Evolutionary conservation across 64 coral and sea anemone species (phyloP), one percentile per base, ranked within the genome.

Genomic region (Stichodactyla helianthus): DNA sequence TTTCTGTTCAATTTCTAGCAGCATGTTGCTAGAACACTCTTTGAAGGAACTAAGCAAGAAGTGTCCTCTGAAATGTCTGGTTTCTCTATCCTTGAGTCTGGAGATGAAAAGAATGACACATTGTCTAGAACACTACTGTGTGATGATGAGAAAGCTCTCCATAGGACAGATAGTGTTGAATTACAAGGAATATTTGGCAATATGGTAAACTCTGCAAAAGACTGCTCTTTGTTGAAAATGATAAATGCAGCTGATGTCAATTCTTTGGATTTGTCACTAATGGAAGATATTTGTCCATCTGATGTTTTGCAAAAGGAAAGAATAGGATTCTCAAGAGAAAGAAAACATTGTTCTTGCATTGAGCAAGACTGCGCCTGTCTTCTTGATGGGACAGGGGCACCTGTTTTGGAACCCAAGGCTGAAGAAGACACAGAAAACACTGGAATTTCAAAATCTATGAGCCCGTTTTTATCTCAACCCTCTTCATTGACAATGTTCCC

Each of bases 11-110:
- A 19, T 52, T 81, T 74, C 26, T 31, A 20, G 11, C 78, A 81
- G 78, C 35, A 81, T 52, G 78, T 81, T 81, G 78, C 50, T 15
- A 51, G 78, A 13, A 81, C 78, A 54, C 78, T 81, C 15, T 81
- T 81, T 22, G 26, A 81, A 81, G 78, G 78, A 81, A 52, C 50
- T 28, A 81, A 22, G 7, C n/a, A 81, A 81, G 78, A 81, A 19
- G 53, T 20, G 15, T 81, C 78, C 17, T 81, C 52, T 54, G 78
- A 19, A 81, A 81, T 81, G 50, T 81, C 78, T 52, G 78, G 78
- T 6, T 81, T 81, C 12, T 81, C 50, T 54, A 20, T 54, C 16
- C 19, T 81, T 18, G 78, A 81, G n/a, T 81, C 78, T 20, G 5
- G 50, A 53, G 51, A 53, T 13, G 78, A 81, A 4, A 51, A 81